Evolutionary conservation across 2,113 vertebrate species (phyloP), one percentile per base, ranked within the genome.

Genomic region (Prochilodus magdalenae): DNA sequence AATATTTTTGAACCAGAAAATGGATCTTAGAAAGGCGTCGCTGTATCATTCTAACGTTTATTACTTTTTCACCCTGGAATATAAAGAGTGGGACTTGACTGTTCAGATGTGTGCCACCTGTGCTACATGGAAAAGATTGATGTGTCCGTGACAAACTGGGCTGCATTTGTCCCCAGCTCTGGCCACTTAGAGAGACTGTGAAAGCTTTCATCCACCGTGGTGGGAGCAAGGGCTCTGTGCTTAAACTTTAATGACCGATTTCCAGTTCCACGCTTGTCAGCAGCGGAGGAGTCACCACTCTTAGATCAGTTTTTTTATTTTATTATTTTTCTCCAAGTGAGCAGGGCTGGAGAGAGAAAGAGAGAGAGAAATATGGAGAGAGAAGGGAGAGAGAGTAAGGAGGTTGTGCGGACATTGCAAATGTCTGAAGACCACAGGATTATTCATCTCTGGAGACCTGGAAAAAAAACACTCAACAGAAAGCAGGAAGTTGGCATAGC

Each of bases 221-320:
- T 57, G 33, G 62, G 63, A n/a, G 30, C 12, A 55, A 73, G 59
- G 24, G 36, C 71, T 66, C 18, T 16, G 40, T 16, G 29, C 59
- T 81, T 27, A 66, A 81, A 74, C 71, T 66, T 81, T 81, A 81
- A 81, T 66, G 62, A n/a, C 59, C 60, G 51, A 66, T 55, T 60
- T 55, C 29, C 60, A 72, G 60, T 81, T 65, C 30, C 55, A 55
- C 12, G n/a, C 60, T 57, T 66, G 71, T 66, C 79, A 74, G 60
- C 60, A 74, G 29, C 29, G 26, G n/a, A 24, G 47, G 59, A 44
- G 60, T 60, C 27, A 71, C 26, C 27, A 71, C 26, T 60, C n/a
- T 79, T 29, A 74, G 57, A 63, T 33, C 44, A 53, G 53, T 59
- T 40, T 47, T 5, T 33, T 22, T 44, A 44, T 47, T 30, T 60